Percentiles rank a stretch among this genome's conserved stretches.
These are phyloP conservation scores for Drosophila melanocephala DNA, from an alignment of 2,888 invertebrate genomes.

Conservation along the genomic window DNA sequence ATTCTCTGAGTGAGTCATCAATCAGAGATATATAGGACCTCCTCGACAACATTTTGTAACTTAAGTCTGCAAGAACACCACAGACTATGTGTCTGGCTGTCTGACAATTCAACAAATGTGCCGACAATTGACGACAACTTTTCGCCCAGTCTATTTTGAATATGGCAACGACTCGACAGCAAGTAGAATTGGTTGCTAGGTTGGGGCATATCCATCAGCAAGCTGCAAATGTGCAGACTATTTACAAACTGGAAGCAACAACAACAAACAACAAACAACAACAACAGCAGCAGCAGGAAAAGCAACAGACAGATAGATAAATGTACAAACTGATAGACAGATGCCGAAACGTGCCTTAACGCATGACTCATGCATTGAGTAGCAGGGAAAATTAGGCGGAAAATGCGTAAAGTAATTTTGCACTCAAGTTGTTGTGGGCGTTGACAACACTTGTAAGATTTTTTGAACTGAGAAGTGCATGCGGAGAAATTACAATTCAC, in stretches of 20 bases:
- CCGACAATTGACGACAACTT: constrained; percentile 68
- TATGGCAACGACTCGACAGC: constrained; percentile 18
- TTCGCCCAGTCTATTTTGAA: constrained; percentile 70
- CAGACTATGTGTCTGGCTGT: constrained; percentile 22
- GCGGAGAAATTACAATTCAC: constrained; percentile 35
- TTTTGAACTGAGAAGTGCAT: constrained; percentile 23
- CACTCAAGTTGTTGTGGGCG: constrained; percentile 31
- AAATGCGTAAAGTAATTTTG: constrained; percentile 25
- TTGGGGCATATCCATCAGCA: constrained; percentile 73
- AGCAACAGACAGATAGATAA: constrained; percentile 23
- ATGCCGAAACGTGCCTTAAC: constrained; percentile 66
- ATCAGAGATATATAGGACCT: constrained; percentile 31
- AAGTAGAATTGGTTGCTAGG: constrained; percentile 3
- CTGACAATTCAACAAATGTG: constrained; percentile 61
- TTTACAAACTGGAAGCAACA: constrained; percentile 57
- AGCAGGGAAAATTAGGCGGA: constrained; percentile 45
- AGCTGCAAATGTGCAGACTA: constrained; percentile 54
- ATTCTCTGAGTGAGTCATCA: constrained; percentile 41
- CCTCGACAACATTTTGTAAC: constrained; percentile 36
- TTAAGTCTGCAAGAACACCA: constrained; percentile 38
- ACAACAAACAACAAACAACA: constrained; percentile 14
- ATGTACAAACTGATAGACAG: constrained; percentile 39
- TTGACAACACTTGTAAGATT: constrained; percentile 16
- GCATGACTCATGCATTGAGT: constrained; percentile 71
- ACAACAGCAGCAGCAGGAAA: constrained; percentile 20